A percentile compares a stretch with the other conserved stretches of the same genome.
Conservation (phyloP, 2,888 invertebrate species). For the Crematogaster levior region DNA sequence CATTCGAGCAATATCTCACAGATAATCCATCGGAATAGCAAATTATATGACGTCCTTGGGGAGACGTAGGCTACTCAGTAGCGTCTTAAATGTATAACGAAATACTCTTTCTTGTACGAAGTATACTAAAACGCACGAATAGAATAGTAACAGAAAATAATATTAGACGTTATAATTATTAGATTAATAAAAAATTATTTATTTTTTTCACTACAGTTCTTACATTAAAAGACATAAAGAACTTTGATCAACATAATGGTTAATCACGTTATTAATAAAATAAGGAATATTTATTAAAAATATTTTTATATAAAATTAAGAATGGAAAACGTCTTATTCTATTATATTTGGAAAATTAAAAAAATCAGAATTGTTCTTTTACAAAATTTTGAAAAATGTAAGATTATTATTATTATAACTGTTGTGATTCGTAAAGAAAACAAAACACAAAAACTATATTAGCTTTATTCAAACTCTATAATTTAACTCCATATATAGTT, state of each 20-base stretch:
- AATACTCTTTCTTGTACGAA: not conserved
- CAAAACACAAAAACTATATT: not conserved
- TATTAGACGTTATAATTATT: not conserved
- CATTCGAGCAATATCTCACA: constrained; percentile 26
- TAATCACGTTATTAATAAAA: not conserved
- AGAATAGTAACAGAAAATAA: not conserved
- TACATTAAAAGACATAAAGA: not conserved
- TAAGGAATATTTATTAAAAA: not conserved
- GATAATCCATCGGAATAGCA: constrained; percentile 32
- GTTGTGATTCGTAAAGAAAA: not conserved
- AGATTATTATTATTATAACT: not conserved
- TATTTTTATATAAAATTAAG: not conserved
- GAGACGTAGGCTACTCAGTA: not conserved
- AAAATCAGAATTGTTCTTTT: not conserved
- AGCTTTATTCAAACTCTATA: not conserved
- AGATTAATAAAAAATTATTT: not conserved
- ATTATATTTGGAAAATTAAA: not conserved
- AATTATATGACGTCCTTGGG: constrained; percentile 18
- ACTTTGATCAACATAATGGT: not conserved
- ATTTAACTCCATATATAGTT: constrained; percentile 23
- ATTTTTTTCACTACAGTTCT: not conserved
- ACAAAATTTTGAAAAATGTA: not conserved
- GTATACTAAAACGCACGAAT: not conserved
- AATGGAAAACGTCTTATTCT: not conserved
- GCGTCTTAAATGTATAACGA: constrained; percentile 18